Conservation (phyloP, 2,797 vertebrate species). For the Pantherophis vulpinus region DNA sequence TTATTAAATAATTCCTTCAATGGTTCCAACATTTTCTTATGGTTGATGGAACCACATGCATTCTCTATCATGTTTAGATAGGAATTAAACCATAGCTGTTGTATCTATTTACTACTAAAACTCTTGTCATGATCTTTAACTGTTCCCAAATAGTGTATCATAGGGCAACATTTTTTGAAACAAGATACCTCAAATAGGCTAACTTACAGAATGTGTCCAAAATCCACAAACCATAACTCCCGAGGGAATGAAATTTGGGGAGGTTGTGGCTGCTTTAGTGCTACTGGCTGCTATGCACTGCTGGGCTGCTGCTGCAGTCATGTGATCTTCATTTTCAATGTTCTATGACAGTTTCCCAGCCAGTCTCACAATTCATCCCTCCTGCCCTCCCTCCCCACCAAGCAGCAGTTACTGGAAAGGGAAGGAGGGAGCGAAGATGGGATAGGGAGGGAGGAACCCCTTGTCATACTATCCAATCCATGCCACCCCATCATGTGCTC, state of each 20-base stretch:
- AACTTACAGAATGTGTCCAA: background rate
- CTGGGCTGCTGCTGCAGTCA: background rate
- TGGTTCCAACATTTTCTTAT: background rate
- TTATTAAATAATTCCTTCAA: too few species aligned
- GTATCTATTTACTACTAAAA: background rate
- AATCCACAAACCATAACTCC: background rate
- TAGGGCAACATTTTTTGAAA: background rate
- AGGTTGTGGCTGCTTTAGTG: background rate
- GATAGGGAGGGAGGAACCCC: background rate
- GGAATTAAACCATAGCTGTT: background rate
- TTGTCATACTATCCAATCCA: background rate
- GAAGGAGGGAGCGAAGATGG: background rate
- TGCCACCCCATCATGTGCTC: background rate
- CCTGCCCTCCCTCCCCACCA: background rate
- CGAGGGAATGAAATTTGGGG: background rate
- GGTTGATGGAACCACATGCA: background rate
- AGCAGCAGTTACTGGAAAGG: background rate
- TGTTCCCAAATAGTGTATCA: background rate
- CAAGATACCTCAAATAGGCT: background rate
- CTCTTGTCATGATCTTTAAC: background rate
- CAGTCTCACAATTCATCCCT: background rate
- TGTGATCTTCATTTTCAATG: background rate
- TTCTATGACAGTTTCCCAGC: background rate
- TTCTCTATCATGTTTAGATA: background rate
- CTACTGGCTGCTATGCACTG: background rate